Evolutionary conservation across 2,113 vertebrate genomes (phyloP).

Genomic region (Poicephalus meyeri): DNA sequence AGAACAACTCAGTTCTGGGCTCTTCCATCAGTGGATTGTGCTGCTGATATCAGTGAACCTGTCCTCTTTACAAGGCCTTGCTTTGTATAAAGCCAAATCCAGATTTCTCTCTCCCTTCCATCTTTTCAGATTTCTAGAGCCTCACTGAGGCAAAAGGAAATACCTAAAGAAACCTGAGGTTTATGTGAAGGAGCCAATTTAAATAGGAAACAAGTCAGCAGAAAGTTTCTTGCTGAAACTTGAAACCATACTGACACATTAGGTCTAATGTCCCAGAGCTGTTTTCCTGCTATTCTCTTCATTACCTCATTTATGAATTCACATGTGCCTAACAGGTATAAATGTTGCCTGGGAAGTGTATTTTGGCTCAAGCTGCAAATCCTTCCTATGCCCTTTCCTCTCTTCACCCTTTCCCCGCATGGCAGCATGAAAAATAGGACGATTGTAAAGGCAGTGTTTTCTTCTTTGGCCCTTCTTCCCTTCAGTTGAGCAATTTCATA

Average conservation of each 20-base stretch:
- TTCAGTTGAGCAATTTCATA: conserved; percentile 40
- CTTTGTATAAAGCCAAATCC: not conserved
- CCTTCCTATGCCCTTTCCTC: not conserved
- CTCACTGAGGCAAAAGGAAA: not conserved
- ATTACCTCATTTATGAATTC: not conserved
- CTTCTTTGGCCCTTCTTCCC: not conserved
- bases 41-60: not conserved
- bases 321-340: not conserved
- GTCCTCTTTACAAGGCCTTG: not conserved
- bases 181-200: not conserved
- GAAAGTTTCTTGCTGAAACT: conserved; percentile 20
- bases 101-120: not conserved
- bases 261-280: not conserved
- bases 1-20: not conserved
- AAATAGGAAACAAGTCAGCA: not conserved
- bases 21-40: not conserved
- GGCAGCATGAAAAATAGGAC: not conserved
- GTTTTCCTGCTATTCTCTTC: not conserved
- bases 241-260: not conserved
- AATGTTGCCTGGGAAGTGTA: not conserved
- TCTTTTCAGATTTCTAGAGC: not conserved
- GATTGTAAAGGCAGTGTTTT: conserved; percentile 12
- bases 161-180: not conserved
- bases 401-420: not conserved
- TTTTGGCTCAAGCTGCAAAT: not conserved